Evolutionary conservation across 2,888 invertebrate species (phyloP), one percentile per base, ranked within the genome.

Genomic region (Bruchidius siliquastri): DNA sequence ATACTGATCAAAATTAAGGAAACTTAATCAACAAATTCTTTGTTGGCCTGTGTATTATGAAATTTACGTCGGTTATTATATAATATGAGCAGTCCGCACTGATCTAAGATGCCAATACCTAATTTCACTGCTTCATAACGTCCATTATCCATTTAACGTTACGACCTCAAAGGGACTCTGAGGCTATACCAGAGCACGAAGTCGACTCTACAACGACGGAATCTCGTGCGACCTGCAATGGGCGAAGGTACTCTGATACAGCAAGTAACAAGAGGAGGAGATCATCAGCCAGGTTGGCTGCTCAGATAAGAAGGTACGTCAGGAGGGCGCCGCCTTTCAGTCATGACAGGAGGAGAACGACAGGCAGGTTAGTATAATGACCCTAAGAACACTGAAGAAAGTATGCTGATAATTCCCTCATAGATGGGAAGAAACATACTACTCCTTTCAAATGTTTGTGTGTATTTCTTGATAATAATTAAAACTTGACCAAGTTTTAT

Each of bases 331-430:
- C 88, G 76, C 91, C 90, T 22, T 87, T 90, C 73, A 88, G 89
- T 71, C 83, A 85, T 76, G 90, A 88, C 72, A 85, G 91, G 72
- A 87, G 91, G 83, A 87, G 91, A 81, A 91, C 91, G 71, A 91
- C 91, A 78, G 91, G 91, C 87, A 91, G 91, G 91, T 91, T 83
- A 78, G 82, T 89, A 79, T 49, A 32, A 20, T 8, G 69, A 67
- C 21, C 20, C 32, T 6, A 20, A 6, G 21, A 30, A 30, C 30
- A 30, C 30, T 30, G 30, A 30, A 8, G 30, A n/a, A n/a, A n/a
- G n/a, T n/a, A n/a, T n/a, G n/a, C n/a, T n/a, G n/a, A n/a, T n/a
- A n/a, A n/a, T n/a, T n/a, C n/a, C n/a, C n/a, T n/a, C n/a, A n/a
- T n/a, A n/a, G n/a, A n/a, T n/a, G n/a, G n/a, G n/a, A n/a, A n/a